A percentile compares a stretch with the other conserved stretches of the same genome.
phyloP scores from a whole-genome alignment of 1,140 invertebrate genomes.

The Drosophila kepulauana region DNA sequence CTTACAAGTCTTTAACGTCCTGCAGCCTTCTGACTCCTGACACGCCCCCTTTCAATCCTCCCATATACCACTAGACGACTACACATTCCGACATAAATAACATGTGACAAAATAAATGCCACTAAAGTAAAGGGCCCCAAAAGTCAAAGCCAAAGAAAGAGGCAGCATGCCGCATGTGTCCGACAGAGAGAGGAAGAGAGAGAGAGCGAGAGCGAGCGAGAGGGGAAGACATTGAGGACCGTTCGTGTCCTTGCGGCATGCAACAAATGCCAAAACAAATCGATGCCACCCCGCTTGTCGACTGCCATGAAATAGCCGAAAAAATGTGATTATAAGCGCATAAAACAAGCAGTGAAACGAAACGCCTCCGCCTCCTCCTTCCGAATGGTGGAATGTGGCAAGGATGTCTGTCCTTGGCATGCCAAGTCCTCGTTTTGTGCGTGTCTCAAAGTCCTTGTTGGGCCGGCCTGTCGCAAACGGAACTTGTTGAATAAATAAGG shows the following conservation, averaged over 20 bases:
- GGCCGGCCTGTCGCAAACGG: conserved; percentile 27
- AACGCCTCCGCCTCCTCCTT: not conserved
- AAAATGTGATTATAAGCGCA: conserved; percentile 75
- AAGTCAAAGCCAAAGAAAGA: conserved; percentile 43
- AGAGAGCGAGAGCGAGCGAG: not conserved
- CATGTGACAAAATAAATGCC: conserved; percentile 79
- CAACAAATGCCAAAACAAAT: conserved; percentile 78
- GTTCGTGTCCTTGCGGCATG: conserved; percentile 70
- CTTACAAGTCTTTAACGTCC: conserved; percentile 58
- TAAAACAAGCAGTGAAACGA: conserved; percentile 56
- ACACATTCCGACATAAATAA: conserved; percentile 59
- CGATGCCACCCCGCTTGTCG: conserved; percentile 47
- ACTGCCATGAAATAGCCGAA: conserved; percentile 37
- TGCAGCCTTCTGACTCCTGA: not conserved
- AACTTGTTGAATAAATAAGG: conserved; percentile 83
- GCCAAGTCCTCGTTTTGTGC: conserved; percentile 51
- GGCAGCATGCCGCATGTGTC: not conserved
- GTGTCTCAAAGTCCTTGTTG: conserved; percentile 34
- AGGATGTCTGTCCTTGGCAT: conserved; percentile 44
- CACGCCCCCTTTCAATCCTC: conserved; percentile 9
- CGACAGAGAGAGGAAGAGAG: no score
- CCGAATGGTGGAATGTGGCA: not conserved
- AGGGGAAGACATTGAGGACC: not conserved
- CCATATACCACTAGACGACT: conserved; percentile 22
- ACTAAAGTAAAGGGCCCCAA: conserved; percentile 64